These are phyloP conservation scores for Eremophila alpestris DNA, from an alignment of 2,797 vertebrate genomes.

Conservation along the genomic window DNA sequence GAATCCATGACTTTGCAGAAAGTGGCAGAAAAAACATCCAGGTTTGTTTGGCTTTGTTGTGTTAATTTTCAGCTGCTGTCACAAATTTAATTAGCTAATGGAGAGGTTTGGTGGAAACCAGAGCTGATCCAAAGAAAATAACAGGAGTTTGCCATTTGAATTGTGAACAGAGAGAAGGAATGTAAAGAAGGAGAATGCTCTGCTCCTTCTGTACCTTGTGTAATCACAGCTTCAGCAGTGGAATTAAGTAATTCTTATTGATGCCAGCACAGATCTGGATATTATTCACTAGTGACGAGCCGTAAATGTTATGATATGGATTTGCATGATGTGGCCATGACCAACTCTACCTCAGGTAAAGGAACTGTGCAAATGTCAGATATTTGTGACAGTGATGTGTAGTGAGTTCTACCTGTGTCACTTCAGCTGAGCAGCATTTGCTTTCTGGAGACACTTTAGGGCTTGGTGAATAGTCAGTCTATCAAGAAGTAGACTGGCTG, in stretches of 20 bases:
- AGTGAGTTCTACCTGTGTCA: not conserved
- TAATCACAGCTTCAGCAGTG: not conserved
- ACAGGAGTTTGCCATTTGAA: not conserved
- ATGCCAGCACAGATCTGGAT: not conserved
- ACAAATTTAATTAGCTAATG: not conserved
- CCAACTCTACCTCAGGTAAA: not conserved
- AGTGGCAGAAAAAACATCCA: not conserved
- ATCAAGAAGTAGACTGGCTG: not conserved
- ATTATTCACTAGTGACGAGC: not conserved
- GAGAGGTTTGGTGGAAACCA: not conserved
- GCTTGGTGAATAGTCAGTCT: not conserved
- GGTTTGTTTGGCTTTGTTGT: not conserved
- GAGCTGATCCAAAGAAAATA: not conserved
- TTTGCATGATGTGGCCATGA: not conserved
- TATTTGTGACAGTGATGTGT: not conserved
- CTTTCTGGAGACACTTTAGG: not conserved
- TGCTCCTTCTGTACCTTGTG: not conserved
- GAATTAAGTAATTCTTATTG: not conserved
- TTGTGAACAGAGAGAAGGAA: not conserved
- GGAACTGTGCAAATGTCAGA: not conserved
- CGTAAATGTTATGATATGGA: not conserved
- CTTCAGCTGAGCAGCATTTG: not conserved
- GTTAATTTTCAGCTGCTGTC: not conserved
- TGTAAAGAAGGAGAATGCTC: not conserved
- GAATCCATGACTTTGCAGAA: conserved; percentile 2